Base-by-base conservation (phyloP, 2,888 invertebrate genomes). In the Leptinotarsa peninsularis region DNA sequence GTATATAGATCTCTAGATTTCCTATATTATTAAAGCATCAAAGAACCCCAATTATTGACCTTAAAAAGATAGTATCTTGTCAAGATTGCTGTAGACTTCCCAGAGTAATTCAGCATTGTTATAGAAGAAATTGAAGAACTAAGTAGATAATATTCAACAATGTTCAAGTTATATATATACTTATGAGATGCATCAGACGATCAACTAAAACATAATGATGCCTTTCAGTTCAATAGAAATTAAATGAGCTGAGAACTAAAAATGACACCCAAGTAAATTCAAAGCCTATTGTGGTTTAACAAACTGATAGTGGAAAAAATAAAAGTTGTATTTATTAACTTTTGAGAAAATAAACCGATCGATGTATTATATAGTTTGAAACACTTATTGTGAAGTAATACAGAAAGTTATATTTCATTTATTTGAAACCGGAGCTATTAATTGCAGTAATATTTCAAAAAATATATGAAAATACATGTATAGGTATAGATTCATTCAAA, bases 131-230 rank as follows among this genome's bases (percentile, higher is more conserved):
- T 18, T 54, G 4, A 54, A 54, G 54, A 54, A 54, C n/a, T 18
- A 18, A 54, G 54, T 54, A 54, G 18, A 7, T 54, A 54, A n/a
- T 54, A 54, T 54, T 54, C 54, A 18, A 54, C 54, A 54, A 54
- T 54, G 18, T 54, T 54, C 54, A 54, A 54, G 18, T n/a, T 54
- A 18, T 18, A 52, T 52, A 52, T 4, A 54, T 54, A 54, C 18
- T 14, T 54, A 54, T 18, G 17, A 10, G 18, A 3, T 18, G 18
- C 18, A 54, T 54, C 18, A 54, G 54, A 54, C 18, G 18, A 54
- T 54, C 18, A 10, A 54, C 54, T 54, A 10, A 18, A n/a, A 18
- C n/a, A 54, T 18, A 54, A 54, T 54, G 54, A 54, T 54, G 18
- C 18, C 54, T n/a, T 18, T 5, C 3, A 54, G 18, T 54, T 21